These are phyloP conservation scores for Pentalonia nigronervosa DNA, from an alignment of 1,140 invertebrate species.

Conservation along the genomic window DNA sequence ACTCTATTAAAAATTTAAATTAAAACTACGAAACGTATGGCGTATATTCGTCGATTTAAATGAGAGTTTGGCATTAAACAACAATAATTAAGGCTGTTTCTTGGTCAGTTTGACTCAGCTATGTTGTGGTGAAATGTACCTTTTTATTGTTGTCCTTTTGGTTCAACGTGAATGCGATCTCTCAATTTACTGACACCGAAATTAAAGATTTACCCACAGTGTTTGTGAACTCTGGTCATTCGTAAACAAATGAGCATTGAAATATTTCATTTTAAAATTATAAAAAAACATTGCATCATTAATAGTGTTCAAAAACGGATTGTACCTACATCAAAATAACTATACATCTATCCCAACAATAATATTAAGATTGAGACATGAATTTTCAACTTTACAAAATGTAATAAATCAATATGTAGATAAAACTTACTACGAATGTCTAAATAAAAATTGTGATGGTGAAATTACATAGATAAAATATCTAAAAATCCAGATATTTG, in stretches of 20 bases:
- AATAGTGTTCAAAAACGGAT: background rate
- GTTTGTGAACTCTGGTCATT: background rate
- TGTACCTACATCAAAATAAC: background rate
- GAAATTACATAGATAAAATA: background rate
- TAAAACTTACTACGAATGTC: conserved; percentile 5
- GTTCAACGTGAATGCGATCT: background rate
- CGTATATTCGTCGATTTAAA: background rate
- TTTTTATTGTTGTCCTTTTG: background rate
- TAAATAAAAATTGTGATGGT: background rate
- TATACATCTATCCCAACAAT: background rate
- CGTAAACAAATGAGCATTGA: background rate
- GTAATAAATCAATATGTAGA: background rate
- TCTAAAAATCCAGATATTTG: conserved; percentile 8
- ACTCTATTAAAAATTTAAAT: conserved; percentile 20
- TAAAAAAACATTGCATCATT: background rate
- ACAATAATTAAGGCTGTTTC: background rate
- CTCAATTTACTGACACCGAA: background rate
- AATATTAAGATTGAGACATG: conserved; percentile 8
- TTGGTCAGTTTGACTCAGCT: background rate
- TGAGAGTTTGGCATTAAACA: background rate
- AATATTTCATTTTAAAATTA: background rate
- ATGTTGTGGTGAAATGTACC: background rate
- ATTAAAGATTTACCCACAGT: background rate
- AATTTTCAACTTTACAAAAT: background rate
- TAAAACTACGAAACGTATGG: background rate